Evolutionary conservation across 2,888 invertebrate genomes (phyloP), one percentile per base, ranked within the genome.

Genomic region (Chymomyza caudatula): DNA sequence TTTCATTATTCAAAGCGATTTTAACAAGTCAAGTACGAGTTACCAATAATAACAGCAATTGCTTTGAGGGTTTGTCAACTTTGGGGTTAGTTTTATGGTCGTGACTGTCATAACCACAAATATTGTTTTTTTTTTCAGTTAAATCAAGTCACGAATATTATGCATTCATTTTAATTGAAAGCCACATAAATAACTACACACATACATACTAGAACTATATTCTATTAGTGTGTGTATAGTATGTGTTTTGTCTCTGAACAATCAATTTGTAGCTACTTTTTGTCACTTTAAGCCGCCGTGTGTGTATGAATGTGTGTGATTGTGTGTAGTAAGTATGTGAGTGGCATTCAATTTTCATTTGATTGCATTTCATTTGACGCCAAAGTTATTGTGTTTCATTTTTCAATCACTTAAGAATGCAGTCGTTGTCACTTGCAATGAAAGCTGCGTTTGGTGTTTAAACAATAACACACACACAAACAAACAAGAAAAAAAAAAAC

Each of bases 331-430:
- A 2, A 11, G 29, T 11, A 37, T 54, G 37, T 29, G 49, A 22
- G 43, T 52, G 62, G 65, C 70, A 65, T 66, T 69, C 52, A 52
- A 37, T 67, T 60, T 64, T 47, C 64, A 65, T 60, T 68, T 69
- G 60, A 52, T 63, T 66, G 52, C 15, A 47, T 19, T 15, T 19
- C 17, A 47, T 63, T 57, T 74, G 70, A n/a, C 53, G 53, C 15
- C n/a, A 53, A 53, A 25, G 29, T 37, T 51, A 20, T 77, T 64
- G 68, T 60, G 62, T 68, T 74, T 37, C 11, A 72, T 82, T 77
- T 78, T 84, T 71, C 76, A 84, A 82, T 77, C 74, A 77, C 77
- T 77, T 76, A 76, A 80, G 76, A 80, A 82, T 83, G 80, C 80
- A 76, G 70, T 79, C 75, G 60, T 71, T 69, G 81, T 68, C 78